Conservation (phyloP, 2,888 invertebrate species). For the Leptinotarsa haldemani region DNA sequence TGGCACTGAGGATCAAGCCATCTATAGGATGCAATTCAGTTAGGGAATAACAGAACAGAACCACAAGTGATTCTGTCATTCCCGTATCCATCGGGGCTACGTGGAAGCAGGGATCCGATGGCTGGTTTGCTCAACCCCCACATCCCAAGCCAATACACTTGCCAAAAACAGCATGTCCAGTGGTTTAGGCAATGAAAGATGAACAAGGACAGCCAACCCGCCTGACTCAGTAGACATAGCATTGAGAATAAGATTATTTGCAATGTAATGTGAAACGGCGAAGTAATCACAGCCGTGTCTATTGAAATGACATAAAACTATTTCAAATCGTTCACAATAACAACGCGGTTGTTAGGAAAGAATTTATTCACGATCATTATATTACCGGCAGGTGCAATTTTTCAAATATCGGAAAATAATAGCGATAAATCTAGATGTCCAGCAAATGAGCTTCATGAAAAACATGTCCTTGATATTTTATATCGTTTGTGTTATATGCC, state of each 20-base stretch:
- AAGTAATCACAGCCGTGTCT: background rate
- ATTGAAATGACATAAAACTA: background rate
- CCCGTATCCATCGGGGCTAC: no score
- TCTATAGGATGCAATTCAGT: no score
- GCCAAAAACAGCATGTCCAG: no score
- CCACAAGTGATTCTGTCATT: no score
- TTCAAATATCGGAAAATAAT: conserved; percentile 16
- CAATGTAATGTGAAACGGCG: background rate
- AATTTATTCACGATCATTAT: conserved; percentile 2
- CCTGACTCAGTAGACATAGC: no score
- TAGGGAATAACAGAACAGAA: no score
- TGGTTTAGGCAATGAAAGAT: no score
- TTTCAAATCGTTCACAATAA: background rate
- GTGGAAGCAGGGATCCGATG: no score
- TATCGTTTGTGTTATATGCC: conserved; percentile 13
- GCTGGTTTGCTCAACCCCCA: no score
- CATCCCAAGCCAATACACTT: no score
- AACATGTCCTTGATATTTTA: conserved; percentile 27
- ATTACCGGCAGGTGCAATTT: conserved; percentile 2
- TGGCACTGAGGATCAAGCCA: no score
- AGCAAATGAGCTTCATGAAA: conserved; percentile 14
- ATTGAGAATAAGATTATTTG: background rate
- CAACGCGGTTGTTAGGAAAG: background rate
- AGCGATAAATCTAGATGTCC: conserved; percentile 2
- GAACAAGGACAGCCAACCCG: no score